A percentile compares a stretch with the other conserved stretches of the same genome.
phyloP scores from a whole-genome alignment of 2,797 vertebrate genomes.

The Mycteria americana region DNA sequence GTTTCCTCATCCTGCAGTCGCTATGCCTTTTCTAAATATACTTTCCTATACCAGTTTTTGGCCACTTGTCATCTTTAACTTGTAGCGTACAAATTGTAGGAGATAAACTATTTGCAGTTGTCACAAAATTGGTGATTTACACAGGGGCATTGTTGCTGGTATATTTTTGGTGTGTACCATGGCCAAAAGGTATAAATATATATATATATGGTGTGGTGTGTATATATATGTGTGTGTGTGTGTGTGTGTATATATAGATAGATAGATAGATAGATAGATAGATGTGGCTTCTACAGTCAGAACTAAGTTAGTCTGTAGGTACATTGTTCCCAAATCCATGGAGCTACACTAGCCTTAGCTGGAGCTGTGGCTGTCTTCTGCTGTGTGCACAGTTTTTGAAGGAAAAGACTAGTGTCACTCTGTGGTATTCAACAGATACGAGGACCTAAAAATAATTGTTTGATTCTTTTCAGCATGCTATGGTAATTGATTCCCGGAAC shows the following conservation, averaged over 20 bases:
- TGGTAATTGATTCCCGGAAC: constrained; percentile 92
- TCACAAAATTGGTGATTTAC: neutral
- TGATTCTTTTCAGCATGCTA: constrained; percentile 80
- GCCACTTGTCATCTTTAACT: neutral
- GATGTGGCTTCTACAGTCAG: neutral
- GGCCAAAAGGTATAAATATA: accelerated
- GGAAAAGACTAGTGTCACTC: neutral
- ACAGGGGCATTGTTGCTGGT: neutral
- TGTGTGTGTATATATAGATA: accelerated
- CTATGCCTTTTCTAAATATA: neutral
- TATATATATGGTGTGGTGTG: neutral
- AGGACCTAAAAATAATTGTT: neutral
- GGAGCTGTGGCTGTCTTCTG: neutral
- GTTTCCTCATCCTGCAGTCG: neutral
- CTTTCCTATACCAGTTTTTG: neutral
- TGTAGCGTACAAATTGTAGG: neutral
- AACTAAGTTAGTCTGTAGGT: neutral
- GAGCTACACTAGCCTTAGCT: neutral
- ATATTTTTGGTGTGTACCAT: neutral
- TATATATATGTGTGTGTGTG: accelerated
- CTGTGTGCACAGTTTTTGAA: neutral
- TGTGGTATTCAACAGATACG: neutral
- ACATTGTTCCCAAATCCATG: neutral
- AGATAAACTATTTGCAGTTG: neutral
- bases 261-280: accelerated